Conservation (phyloP, 2,113 vertebrate genomes). For the Cardinalis cardinalis region DNA sequence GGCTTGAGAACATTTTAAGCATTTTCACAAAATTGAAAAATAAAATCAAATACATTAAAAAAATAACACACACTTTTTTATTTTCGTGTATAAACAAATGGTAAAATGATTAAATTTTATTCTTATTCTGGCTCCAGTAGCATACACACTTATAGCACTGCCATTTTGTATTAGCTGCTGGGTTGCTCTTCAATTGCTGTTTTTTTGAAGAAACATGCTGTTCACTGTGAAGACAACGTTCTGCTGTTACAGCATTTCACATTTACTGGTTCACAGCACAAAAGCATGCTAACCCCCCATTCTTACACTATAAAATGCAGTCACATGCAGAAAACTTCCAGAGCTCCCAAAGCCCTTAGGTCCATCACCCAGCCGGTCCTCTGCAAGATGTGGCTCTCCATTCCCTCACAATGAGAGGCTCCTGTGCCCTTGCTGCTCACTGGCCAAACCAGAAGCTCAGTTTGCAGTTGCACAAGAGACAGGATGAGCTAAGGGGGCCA, state of each 20-base stretch:
- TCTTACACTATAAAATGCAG: neutral
- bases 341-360: neutral
- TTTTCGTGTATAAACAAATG: neutral
- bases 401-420: neutral
- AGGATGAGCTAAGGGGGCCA: neutral
- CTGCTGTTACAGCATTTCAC: neutral
- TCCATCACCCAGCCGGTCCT: rapidly evolving
- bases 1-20: neutral
- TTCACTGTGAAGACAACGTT: neutral
- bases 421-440: neutral
- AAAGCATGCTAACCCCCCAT: neutral
- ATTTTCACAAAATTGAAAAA: neutral
- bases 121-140: neutral
- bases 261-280: neutral
- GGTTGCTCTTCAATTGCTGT: neutral
- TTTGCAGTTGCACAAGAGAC: neutral
- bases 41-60: neutral
- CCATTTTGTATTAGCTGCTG: neutral
- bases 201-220: neutral
- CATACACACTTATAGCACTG: neutral
- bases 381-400: rapidly evolving
- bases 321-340: neutral
- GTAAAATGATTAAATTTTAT: neutral
- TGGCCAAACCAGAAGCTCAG: neutral
- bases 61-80: neutral